Evolutionary conservation across 2,113 vertebrate species (phyloP).

Genomic region (Sylvilagus bachmani): DNA sequence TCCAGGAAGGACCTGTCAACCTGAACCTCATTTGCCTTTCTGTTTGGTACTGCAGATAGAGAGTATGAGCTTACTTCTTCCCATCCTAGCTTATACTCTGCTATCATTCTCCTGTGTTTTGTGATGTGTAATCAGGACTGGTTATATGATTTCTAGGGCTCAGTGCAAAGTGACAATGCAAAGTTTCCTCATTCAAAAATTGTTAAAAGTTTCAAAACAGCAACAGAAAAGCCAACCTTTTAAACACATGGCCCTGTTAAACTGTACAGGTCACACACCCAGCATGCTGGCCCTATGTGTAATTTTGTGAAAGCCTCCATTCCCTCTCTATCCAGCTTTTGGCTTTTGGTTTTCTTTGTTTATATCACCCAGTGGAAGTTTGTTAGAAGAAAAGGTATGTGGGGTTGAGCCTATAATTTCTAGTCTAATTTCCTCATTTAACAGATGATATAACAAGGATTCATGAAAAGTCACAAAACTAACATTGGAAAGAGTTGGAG

Average conservation of each 20-base stretch:
- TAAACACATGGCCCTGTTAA: no score
- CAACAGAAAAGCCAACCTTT: neutral
- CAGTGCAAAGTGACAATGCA: neutral
- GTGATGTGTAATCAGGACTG: neutral
- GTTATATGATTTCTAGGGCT: neutral
- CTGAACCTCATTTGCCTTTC: neutral
- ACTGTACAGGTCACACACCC: accelerated
- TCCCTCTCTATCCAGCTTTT: neutral
- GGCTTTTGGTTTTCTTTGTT: neutral
- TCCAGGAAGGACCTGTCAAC: neutral
- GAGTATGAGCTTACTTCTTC: neutral
- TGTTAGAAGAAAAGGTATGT: slow-evolving; percentile 17
- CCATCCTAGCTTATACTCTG: neutral
- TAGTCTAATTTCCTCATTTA: slow-evolving; percentile 52
- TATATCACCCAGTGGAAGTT: neutral
- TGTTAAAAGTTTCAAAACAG: neutral
- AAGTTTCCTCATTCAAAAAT: neutral
- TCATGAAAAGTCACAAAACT: slow-evolving; percentile 58
- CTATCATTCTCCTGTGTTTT: neutral
- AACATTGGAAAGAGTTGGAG: slow-evolving; percentile 47
- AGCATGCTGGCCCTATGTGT: neutral
- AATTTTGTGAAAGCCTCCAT: accelerated
- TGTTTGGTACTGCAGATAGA: neutral
- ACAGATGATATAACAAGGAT: slow-evolving; percentile 25
- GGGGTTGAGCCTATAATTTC: neutral